Evolutionary conservation across 2,888 invertebrate genomes (phyloP).

Genomic region (Oscheius sp.): DNA sequence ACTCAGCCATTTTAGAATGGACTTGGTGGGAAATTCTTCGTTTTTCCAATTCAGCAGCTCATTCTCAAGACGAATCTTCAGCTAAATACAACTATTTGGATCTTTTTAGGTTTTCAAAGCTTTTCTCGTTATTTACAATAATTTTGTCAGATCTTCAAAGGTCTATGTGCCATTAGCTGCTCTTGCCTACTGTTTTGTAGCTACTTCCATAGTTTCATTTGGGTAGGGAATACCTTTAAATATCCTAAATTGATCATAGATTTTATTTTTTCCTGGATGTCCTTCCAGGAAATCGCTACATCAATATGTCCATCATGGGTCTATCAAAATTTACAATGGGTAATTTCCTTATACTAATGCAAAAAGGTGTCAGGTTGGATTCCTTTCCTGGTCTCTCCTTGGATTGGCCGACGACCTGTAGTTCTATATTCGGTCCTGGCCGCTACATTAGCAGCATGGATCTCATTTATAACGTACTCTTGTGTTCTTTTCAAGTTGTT

Average conservation of each 20-base stretch:
- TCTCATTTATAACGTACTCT: neutral
- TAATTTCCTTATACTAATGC: neutral
- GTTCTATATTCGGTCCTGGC: slow-evolving; percentile 53
- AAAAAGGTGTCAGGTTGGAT: slow-evolving; percentile 56
- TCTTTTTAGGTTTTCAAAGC: neutral
- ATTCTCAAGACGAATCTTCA: slow-evolving; percentile 17
- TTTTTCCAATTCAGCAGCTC: slow-evolving; percentile 35
- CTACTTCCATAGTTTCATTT: slow-evolving; percentile 56
- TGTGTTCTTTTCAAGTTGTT: neutral
- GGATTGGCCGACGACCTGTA: slow-evolving; percentile 51
- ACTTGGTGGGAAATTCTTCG: slow-evolving; percentile 44
- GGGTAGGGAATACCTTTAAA: slow-evolving; percentile 29
- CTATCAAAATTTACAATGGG: slow-evolving; percentile 32
- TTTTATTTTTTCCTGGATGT: slow-evolving; percentile 62
- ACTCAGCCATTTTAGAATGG: neutral
- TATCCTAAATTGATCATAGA: slow-evolving; percentile 15
- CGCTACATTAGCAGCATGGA: slow-evolving; percentile 13
- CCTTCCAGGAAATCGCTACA: slow-evolving; percentile 64
- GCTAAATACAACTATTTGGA: slow-evolving; percentile 13
- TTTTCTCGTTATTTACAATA: neutral
- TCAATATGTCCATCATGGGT: slow-evolving; percentile 57
- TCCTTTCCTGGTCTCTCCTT: slow-evolving; percentile 58
- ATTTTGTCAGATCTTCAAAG: slow-evolving; percentile 26
- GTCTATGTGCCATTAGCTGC: slow-evolving; percentile 51
- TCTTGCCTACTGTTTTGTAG: slow-evolving; percentile 62